A percentile compares a stretch with the other conserved stretches of the same genome.
These are phyloP conservation scores for Luidia sarsii DNA, from an alignment of 53 echinoderm and acorn worm species.

Conservation along the genomic window DNA sequence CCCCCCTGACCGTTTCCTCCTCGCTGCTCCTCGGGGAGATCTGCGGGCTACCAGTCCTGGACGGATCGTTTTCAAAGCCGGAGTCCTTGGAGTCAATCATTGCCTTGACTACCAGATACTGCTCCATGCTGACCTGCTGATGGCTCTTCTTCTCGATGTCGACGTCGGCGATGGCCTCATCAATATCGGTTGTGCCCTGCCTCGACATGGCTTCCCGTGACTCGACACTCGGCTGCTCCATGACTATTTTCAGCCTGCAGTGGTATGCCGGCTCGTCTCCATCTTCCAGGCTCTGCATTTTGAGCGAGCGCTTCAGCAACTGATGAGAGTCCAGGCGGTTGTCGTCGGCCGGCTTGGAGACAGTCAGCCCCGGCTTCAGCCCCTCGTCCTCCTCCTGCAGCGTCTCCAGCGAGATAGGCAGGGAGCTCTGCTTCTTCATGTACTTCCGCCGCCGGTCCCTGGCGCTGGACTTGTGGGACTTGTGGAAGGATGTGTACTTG, in stretches of 20 bases:
- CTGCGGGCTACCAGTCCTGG: slow-evolving; percentile 73
- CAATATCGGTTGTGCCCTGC: slow-evolving; percentile 53
- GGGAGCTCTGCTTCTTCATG: slow-evolving; percentile 86
- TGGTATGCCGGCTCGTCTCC: slow-evolving; percentile 22
- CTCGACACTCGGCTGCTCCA: slow-evolving; percentile 78
- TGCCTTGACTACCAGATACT: slow-evolving; percentile 85
- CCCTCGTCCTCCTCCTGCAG: slow-evolving; percentile 93
- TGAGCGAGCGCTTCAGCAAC: slow-evolving; percentile 17
- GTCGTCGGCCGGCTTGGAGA: not conserved
- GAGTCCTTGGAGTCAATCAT: slow-evolving; percentile 97
- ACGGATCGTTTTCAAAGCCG: slow-evolving; percentile 92
- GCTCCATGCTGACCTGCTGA: slow-evolving; percentile 50
- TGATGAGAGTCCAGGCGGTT: not conserved
- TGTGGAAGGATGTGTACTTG: slow-evolving; percentile 53
- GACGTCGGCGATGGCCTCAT: slow-evolving; percentile 71
- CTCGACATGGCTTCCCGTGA: slow-evolving; percentile 74
- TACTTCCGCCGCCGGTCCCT: slow-evolving; percentile 83
- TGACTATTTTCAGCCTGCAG: slow-evolving; percentile 71
- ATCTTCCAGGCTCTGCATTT: slow-evolving; percentile 58
- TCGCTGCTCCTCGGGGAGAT: slow-evolving; percentile 67
- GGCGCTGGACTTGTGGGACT: slow-evolving; percentile 64
- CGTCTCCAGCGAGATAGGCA: slow-evolving; percentile 93
- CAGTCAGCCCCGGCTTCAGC: slow-evolving; percentile 46
- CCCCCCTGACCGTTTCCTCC: slow-evolving; percentile 17
- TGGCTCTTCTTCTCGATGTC: slow-evolving; percentile 65